Base-by-base conservation (phyloP, 53 echinoderm and acorn worm genomes). In the Mesocentrotus franciscanus region DNA sequence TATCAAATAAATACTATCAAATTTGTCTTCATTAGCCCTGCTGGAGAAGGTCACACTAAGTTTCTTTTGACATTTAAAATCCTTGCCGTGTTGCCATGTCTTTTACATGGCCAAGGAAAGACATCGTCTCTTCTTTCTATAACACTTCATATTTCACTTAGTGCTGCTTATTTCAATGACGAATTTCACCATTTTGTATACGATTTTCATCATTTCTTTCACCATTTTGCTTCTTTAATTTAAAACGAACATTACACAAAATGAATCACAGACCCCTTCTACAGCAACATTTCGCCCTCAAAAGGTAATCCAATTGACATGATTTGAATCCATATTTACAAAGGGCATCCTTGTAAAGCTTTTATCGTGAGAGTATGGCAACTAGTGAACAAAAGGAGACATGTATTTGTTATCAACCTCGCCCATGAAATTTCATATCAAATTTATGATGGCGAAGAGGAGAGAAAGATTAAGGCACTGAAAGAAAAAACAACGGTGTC, bases 271-370 rank as follows among this genome's bases (percentile, higher is more conserved):
- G 12, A 13, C 33, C 2, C 30, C 76, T 30, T 14, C 15, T 76
- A 20, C 20, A 22, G 49, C 27, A 49, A 84, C 24, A 42, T 84
- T 84, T 49, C 84, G 42, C 49, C 15, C 49, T 84, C 22, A 6
- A 2, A 55, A 84, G 39, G 24, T 84, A 22, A 84, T 84, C 55
- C 18, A 84, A 84, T 84, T 42, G 42, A 9, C 42, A 84, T 42
- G 10, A 16, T 84, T 84, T 55, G 22, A 42, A 49, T 18, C 84
- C 39, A 49, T 8, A 30, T 12, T 20, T 75, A 16, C 76, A 24
- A 17, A 49, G n/a, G n/a, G 22, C 84, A 84, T 17, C 84, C 84
- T 84, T 49, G 49, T 8, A 84, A 84, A 84, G 84, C 84, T 84
- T 84, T 84, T 84, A 84, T 84, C 84, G 84, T 22, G 55, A 9